These are phyloP conservation scores for Prunella strophiata DNA, from an alignment of 2,797 vertebrate species.

Conservation along the genomic window DNA sequence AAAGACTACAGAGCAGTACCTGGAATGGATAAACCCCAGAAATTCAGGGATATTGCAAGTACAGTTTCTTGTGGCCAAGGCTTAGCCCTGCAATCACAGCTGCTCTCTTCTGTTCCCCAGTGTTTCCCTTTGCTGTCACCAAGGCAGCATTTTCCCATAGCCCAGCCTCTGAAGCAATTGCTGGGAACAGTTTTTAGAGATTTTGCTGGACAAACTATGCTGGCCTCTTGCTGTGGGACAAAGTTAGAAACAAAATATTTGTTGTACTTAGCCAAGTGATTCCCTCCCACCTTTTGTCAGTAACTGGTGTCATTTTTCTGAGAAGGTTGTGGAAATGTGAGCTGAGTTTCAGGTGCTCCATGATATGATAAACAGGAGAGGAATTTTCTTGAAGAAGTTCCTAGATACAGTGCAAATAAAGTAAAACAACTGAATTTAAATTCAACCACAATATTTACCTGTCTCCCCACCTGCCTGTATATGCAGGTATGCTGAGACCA, in stretches of 20 bases:
- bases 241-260: neutral
- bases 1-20: neutral
- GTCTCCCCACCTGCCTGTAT: neutral
- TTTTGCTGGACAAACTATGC: neutral
- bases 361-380: neutral
- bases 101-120: neutral
- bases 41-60: neutral
- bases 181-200: neutral
- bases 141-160: conserved; percentile 5
- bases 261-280: neutral
- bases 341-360: neutral
- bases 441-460: neutral
- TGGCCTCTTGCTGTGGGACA: neutral
- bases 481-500: neutral
- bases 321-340: neutral
- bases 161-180: neutral
- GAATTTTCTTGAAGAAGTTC: neutral
- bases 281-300: neutral
- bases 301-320: neutral
- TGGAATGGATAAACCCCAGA: neutral
- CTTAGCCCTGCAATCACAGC: neutral
- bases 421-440: neutral
- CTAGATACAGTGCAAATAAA: neutral
- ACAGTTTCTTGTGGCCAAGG: neutral
- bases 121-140: neutral